Conservation (phyloP, 2,797 vertebrate species). For the Scyliorhinus canicula region DNA sequence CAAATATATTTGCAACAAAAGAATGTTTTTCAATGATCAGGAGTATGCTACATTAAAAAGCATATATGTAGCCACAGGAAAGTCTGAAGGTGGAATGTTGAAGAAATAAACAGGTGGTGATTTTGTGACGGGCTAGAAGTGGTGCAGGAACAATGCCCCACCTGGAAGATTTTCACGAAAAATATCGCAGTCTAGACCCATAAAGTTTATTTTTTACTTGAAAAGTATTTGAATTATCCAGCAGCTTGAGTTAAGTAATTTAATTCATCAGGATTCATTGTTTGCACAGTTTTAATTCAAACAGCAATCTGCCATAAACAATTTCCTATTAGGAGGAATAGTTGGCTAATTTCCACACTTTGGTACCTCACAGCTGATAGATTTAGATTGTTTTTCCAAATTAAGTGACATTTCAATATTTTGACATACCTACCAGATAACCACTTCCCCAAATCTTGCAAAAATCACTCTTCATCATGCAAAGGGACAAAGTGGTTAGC, state of each 20-base stretch:
- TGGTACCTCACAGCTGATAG: not conserved
- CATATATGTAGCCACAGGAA: no score
- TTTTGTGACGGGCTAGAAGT: no score
- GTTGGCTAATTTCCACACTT: not conserved
- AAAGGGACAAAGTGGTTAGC: no score
- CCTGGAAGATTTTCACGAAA: not conserved
- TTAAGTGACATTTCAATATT: not conserved
- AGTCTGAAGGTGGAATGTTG: not conserved
- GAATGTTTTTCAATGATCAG: not conserved
- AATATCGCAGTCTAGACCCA: no score
- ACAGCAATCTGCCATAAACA: not conserved
- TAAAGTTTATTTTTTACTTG: not conserved
- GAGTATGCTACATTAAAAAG: no score
- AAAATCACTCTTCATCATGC: no score
- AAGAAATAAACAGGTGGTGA: not conserved
- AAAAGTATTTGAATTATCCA: not conserved
- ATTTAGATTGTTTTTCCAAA: not conserved
- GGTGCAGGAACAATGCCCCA: not conserved
- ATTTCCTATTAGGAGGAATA: not conserved
- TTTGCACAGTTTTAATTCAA: not conserved
- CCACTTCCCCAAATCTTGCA: no score
- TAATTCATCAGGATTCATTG: not conserved
- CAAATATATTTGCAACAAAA: not conserved
- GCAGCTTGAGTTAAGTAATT: not conserved
- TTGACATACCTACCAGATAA: no score